These are phyloP conservation scores for Sarcophaga carnaria DNA, from an alignment of 2,888 invertebrate species.

Conservation along the genomic window DNA sequence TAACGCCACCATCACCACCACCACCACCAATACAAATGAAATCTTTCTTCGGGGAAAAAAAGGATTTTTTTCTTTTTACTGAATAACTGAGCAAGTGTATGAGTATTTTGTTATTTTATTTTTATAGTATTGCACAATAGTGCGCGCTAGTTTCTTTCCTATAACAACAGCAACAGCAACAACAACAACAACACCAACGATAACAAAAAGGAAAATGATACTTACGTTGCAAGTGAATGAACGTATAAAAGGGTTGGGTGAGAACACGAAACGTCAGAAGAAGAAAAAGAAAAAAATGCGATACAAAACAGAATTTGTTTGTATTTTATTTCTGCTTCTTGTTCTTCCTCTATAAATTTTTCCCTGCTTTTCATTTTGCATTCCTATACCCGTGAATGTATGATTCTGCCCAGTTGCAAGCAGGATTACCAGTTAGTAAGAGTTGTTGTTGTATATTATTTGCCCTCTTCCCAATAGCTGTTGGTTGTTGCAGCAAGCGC, in stretches of 20 bases:
- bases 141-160: slow-evolving; percentile 53
- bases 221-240: slow-evolving; percentile 53
- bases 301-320: background rate
- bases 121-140: slow-evolving; percentile 39
- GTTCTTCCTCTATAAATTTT: background rate
- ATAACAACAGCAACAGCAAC: slow-evolving; percentile 30
- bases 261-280: background rate
- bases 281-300: background rate
- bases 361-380: background rate
- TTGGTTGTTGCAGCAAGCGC: slow-evolving; percentile 67
- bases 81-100: background rate
- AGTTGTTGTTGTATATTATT: slow-evolving; percentile 51
- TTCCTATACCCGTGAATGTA: slow-evolving; percentile 48
- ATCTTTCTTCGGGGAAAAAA: background rate
- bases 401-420: slow-evolving; percentile 73
- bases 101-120: background rate
- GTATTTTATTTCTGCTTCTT: slow-evolving; percentile 5
- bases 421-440: slow-evolving; percentile 23
- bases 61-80: background rate
- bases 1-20: background rate
- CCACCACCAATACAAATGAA: slow-evolving; percentile 18
- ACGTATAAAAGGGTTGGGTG: slow-evolving; percentile 65
- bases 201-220: background rate
- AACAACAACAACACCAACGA: background rate
- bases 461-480: slow-evolving; percentile 34